Conservation (phyloP, 2,888 invertebrate species). For the Drosophila niveifrons region DNA sequence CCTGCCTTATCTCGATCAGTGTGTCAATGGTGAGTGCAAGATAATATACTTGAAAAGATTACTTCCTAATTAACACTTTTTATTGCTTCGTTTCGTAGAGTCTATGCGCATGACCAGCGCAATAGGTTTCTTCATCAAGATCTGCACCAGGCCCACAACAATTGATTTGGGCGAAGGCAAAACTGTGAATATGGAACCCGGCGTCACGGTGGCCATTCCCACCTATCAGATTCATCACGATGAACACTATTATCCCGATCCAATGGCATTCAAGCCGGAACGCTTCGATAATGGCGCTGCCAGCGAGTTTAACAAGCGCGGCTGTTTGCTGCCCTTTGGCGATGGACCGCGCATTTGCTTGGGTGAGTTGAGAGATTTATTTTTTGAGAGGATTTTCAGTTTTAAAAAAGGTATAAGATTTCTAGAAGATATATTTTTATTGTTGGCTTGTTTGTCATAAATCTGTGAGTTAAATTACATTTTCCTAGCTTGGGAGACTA, state of each 20-base stretch:
- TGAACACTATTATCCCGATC: slow-evolving; percentile 59
- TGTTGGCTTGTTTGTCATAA: neutral
- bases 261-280: slow-evolving; percentile 76
- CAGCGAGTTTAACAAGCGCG: slow-evolving; percentile 70
- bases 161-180: slow-evolving; percentile 63
- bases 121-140: slow-evolving; percentile 63
- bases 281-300: slow-evolving; percentile 76
- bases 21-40: slow-evolving; percentile 73
- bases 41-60: slow-evolving; percentile 1
- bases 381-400: neutral
- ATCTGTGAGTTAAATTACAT: neutral
- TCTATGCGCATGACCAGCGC: slow-evolving; percentile 76
- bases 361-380: slow-evolving; percentile 64
- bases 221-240: slow-evolving; percentile 81
- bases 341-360: slow-evolving; percentile 83
- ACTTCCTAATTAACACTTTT: neutral
- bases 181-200: slow-evolving; percentile 67
- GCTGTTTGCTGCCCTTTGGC: slow-evolving; percentile 80
- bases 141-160: slow-evolving; percentile 67
- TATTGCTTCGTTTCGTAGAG: slow-evolving; percentile 51
- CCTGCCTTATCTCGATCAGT: slow-evolving; percentile 82
- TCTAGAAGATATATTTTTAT: neutral
- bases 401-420: neutral
- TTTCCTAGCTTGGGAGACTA: too few species aligned
- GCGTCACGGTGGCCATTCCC: slow-evolving; percentile 77